A percentile compares a stretch with the other conserved stretches of the same genome.
Conservation (phyloP, 2,113 vertebrate genomes). For the Phycodurus eques region DNA sequence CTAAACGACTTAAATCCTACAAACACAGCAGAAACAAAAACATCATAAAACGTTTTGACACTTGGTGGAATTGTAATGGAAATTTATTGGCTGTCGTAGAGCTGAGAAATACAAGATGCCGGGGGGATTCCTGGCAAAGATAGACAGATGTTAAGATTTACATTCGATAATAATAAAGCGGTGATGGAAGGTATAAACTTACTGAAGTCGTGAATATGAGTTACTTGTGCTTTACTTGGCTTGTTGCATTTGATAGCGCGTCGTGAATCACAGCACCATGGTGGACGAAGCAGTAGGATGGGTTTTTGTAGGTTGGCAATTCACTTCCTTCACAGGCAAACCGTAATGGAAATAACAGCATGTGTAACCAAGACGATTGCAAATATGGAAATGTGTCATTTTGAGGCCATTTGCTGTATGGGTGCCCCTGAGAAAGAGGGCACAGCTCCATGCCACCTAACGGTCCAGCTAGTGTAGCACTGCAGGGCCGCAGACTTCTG, state of each 20-base stretch:
- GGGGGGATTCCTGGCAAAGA: constrained; percentile 2
- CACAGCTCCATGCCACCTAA: not conserved
- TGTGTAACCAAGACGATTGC: not conserved
- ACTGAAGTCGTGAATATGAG: constrained; percentile 8
- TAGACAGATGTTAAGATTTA: constrained; percentile 1
- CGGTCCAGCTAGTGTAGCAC: not conserved
- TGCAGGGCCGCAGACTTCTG: constrained; percentile 59
- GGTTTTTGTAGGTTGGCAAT: not conserved
- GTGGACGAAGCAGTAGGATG: not conserved
- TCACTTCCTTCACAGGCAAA: constrained; percentile 1
- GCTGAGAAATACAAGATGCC: not conserved
- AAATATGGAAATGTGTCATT: not conserved
- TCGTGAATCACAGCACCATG: not conserved
- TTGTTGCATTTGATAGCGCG: not conserved
- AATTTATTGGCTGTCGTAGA: not conserved
- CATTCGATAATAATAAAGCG: not conserved
- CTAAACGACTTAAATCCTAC: not conserved
- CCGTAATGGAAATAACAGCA: constrained; percentile 5
- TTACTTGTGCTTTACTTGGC: constrained; percentile 5
- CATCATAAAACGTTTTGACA: not conserved
- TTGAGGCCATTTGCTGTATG: not conserved
- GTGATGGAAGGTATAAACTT: constrained; percentile 9
- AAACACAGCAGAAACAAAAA: not conserved
- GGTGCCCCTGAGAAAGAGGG: not conserved
- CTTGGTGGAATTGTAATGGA: not conserved